Conservation (phyloP, 2,888 invertebrate genomes). For the Metacarcinus magister region DNA sequence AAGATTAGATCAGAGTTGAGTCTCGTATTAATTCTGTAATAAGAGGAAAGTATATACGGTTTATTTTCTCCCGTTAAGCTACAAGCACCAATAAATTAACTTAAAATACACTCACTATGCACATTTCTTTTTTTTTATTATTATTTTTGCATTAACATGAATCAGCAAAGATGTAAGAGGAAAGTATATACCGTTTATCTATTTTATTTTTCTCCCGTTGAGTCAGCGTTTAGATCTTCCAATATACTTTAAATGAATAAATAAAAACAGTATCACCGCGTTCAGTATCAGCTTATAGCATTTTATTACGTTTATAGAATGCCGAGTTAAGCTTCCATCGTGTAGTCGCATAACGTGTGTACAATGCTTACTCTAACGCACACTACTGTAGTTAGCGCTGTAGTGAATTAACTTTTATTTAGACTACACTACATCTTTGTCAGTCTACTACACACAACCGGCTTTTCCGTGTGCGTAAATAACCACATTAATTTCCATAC, state of each 20-base stretch:
- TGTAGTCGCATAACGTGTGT: neutral
- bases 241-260: neutral
- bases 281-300: neutral
- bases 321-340: neutral
- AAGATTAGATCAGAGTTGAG: neutral
- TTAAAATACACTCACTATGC: too few species aligned
- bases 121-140: neutral
- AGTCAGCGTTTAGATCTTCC: neutral
- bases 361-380: neutral
- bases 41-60: too few species aligned
- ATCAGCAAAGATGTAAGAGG: too few species aligned
- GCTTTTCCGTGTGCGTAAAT: neutral
- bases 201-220: neutral
- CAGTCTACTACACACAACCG: neutral
- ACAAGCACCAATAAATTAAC: too few species aligned
- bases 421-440: neutral
- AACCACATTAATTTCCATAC: neutral
- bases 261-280: neutral
- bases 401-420: neutral
- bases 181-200: too few species aligned
- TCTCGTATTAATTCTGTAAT: too few species aligned
- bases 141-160: too few species aligned
- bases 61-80: too few species aligned
- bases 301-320: neutral
- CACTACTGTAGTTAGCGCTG: slow-evolving; percentile 3